Percentiles rank a stretch among this genome's conserved stretches.
These are phyloP conservation scores for Isotomurus palustris DNA, from an alignment of 2,888 invertebrate species.

Conservation along the genomic window DNA sequence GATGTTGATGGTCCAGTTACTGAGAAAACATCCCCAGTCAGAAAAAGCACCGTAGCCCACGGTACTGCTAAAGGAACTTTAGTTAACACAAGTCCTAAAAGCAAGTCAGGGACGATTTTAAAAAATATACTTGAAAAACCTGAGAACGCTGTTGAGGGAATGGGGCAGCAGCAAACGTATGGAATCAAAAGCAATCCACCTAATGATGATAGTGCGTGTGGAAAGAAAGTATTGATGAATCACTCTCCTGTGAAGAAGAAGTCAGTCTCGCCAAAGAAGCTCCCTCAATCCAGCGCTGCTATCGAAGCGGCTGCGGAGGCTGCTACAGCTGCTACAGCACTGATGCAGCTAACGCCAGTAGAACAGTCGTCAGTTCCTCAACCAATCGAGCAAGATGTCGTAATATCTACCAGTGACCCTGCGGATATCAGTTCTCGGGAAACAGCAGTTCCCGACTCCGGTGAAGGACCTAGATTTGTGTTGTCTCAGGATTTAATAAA, in stretches of 20 bases:
- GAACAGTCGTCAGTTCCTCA: not conserved
- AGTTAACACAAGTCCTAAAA: not conserved
- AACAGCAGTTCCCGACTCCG: not conserved
- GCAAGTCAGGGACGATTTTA: not conserved
- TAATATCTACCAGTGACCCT: not conserved
- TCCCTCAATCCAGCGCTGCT: not conserved
- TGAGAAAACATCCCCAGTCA: not conserved
- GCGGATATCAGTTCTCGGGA: not conserved
- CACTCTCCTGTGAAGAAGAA: not conserved
- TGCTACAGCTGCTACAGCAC: not conserved
- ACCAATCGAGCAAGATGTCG: constrained; percentile 6
- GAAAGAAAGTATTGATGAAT: not conserved
- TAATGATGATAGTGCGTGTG: too few relatives aligned
- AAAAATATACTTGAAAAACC: constrained; percentile 8
- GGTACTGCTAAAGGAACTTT: not conserved
- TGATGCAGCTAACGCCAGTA: not conserved
- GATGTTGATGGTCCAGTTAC: constrained; percentile 5
- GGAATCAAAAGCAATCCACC: constrained; percentile 7
- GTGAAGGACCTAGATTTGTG: constrained; percentile 18
- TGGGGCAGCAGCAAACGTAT: not conserved
- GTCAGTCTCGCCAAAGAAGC: not conserved
- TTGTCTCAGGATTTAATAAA: constrained; percentile 22
- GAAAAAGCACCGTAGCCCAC: not conserved
- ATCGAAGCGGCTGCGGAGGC: not conserved
- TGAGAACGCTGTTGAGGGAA: too few relatives aligned